Conservation (phyloP, 2,113 vertebrate species). For the Calidris pugnax region DNA sequence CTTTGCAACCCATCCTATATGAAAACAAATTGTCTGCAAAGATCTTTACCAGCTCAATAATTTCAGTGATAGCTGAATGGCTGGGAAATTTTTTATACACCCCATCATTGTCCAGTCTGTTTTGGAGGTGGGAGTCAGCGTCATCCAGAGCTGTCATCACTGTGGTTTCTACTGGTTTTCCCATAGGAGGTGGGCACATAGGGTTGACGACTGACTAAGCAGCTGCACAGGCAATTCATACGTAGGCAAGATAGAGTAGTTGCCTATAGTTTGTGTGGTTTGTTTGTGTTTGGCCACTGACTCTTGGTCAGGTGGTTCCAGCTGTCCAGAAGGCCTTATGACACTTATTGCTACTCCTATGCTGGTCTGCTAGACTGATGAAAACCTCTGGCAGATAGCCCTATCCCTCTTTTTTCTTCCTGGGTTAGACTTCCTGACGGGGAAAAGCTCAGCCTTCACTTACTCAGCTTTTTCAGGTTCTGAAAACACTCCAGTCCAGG, state of each 20-base stretch:
- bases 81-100: not conserved
- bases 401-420: not conserved
- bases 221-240: not conserved
- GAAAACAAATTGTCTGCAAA: not conserved
- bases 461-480: not conserved
- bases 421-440: not conserved
- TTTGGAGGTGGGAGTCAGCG: not conserved
- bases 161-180: not conserved
- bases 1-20: not conserved
- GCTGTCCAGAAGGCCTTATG: not conserved
- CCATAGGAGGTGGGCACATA: not conserved
- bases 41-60: not conserved
- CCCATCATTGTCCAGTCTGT: not conserved
- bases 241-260: not conserved
- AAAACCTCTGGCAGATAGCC: not conserved
- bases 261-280: not conserved
- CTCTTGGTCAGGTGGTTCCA: not conserved
- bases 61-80: not conserved
- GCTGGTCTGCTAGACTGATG: not conserved
- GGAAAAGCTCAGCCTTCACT: not conserved
- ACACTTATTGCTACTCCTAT: not conserved
- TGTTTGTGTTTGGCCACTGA: not conserved
- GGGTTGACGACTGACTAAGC: not conserved
- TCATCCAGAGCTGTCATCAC: not conserved
- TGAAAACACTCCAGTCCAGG: not conserved